Conservation (phyloP, 2,797 vertebrate species). For the Somateria mollissima region DNA sequence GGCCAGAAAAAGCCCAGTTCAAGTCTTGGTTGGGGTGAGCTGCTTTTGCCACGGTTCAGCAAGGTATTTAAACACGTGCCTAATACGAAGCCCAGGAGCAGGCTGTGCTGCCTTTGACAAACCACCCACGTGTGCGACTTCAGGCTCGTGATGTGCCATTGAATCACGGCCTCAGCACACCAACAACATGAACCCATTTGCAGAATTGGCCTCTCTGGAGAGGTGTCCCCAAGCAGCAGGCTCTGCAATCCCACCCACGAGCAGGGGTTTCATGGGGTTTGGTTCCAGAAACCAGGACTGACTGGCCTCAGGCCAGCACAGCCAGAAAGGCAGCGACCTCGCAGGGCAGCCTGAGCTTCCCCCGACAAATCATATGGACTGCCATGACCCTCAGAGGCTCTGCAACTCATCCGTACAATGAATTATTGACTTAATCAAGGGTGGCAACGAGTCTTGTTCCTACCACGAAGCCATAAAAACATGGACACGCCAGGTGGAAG, state of each 20-base stretch:
- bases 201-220: background rate
- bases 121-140: background rate
- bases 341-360: background rate
- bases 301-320: background rate
- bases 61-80: background rate
- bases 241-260: background rate
- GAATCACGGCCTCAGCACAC: background rate
- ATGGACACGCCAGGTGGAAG: background rate
- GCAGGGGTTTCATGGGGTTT: background rate
- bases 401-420: background rate
- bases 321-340: background rate
- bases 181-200: background rate
- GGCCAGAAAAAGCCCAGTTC: background rate
- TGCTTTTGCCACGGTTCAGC: background rate
- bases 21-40: background rate
- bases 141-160: background rate
- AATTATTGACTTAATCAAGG: background rate
- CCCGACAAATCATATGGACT: accelerated
- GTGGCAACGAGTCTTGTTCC: background rate
- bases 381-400: background rate
- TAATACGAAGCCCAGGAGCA: background rate
- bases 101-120: slow-evolving; percentile 9
- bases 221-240: background rate
- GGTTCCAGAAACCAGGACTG: background rate
- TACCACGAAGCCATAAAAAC: background rate